Conservation (phyloP, 2,113 vertebrate species). For the Halichoerus grypus region DNA sequence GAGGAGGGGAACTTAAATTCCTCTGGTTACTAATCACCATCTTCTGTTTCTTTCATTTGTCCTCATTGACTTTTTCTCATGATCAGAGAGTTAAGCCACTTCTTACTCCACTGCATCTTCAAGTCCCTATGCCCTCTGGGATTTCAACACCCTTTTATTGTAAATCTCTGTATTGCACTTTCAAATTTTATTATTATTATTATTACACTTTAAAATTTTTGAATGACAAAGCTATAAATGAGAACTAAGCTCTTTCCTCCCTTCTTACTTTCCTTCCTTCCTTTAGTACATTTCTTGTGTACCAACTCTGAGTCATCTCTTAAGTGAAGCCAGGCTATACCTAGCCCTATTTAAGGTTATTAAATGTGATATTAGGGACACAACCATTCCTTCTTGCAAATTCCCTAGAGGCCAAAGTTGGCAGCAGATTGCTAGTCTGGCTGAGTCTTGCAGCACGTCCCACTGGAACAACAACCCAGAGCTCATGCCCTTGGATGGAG, state of each 20-base stretch:
- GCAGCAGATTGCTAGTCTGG: conserved; percentile 47
- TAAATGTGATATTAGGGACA: conserved; percentile 58
- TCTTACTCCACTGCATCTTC: not conserved
- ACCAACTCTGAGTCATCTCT: conserved; percentile 44
- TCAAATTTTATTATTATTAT: not conserved
- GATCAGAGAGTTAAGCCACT: conserved; percentile 21
- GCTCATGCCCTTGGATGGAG: conserved; percentile 18
- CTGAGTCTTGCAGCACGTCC: conserved; percentile 47
- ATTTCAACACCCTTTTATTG: not conserved
- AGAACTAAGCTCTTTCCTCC: not conserved
- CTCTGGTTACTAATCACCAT: not conserved
- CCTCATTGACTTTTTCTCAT: not conserved
- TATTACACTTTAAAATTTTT: conserved; percentile 30
- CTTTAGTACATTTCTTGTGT: conserved; percentile 28
- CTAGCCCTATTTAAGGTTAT: conserved; percentile 48
- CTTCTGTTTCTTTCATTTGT: conserved; percentile 41
- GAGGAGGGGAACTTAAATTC: conserved; percentile 41
- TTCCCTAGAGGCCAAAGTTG: conserved; percentile 12
- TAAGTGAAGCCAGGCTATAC: conserved; percentile 31
- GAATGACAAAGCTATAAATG: conserved; percentile 44
- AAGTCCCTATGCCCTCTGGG: not conserved
- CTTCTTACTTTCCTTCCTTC: not conserved
- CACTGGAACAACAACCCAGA: conserved; percentile 55
- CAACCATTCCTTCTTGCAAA: conserved; percentile 45
- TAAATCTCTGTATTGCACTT: not conserved